Percentiles rank a stretch among this genome's conserved stretches.
phyloP scores from a whole-genome alignment of 2,888 invertebrate species.

The Pseudococcus jackbeardsleyi region DNA sequence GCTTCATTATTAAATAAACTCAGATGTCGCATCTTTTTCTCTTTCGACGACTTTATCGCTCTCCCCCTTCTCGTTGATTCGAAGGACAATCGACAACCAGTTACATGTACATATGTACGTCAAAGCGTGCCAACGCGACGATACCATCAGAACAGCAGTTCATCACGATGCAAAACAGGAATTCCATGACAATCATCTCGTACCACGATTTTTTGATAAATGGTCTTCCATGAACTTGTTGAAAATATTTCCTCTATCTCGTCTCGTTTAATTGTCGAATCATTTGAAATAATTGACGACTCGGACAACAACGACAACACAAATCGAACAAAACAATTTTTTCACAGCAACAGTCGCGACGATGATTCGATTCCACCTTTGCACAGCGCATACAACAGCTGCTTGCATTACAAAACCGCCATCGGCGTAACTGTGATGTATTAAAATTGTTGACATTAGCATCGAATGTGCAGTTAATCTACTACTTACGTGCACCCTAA shows the following conservation, averaged over 20 bases:
- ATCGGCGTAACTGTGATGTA: conserved; percentile 21
- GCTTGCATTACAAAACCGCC: conserved; percentile 2
- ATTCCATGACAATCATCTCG: background rate
- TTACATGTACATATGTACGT: background rate
- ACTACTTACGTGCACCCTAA: conserved; percentile 21
- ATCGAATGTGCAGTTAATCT: conserved; percentile 40
- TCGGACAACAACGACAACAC: background rate
- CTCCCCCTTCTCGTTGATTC: background rate
- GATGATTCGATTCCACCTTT: background rate
- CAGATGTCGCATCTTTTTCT: background rate
- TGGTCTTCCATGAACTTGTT: conserved; percentile 18
- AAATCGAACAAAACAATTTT: conserved; percentile 3
- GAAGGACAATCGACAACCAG: background rate
- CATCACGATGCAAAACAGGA: conserved; percentile 13
- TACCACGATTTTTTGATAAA: conserved; percentile 1
- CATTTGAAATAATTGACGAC: conserved; percentile 33
- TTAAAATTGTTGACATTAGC: conserved; percentile 38
- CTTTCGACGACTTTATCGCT: background rate
- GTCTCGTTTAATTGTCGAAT: conserved; percentile 36
- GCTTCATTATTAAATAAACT: too few relatives aligned
- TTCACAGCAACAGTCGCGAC: background rate
- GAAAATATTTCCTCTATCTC: conserved; percentile 28
- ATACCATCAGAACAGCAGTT: background rate
- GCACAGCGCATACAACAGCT: background rate
- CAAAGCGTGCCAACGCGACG: background rate